These are phyloP conservation scores for Zenarchopterus dispar DNA, from an alignment of 2,797 vertebrate species.

Conservation along the genomic window DNA sequence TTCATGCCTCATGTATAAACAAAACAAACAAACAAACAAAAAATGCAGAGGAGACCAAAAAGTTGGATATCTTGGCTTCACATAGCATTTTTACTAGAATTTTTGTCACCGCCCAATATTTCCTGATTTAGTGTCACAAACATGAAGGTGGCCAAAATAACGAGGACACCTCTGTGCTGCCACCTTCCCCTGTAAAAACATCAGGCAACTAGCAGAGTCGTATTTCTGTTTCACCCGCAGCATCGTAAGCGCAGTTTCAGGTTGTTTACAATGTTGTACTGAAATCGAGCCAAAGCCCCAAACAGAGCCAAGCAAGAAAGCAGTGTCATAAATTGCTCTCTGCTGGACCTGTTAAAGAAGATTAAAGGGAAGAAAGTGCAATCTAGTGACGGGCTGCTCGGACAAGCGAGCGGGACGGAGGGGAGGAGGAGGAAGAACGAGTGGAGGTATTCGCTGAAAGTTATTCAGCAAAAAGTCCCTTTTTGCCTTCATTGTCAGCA, in stretches of 20 bases:
- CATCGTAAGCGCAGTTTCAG: slow-evolving; percentile 12
- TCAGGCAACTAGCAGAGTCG: slow-evolving; percentile 11
- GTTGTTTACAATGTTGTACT: slow-evolving; percentile 50
- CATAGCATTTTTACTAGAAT: too few relatives aligned
- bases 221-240: slow-evolving; percentile 18
- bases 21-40: too few relatives aligned
- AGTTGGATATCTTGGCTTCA: too few relatives aligned
- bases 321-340: slow-evolving; percentile 54
- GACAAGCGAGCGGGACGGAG: slow-evolving; percentile 34
- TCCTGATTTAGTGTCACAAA: slow-evolving; percentile 9
- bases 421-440: slow-evolving; percentile 11
- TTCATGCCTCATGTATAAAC: too few relatives aligned
- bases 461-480: slow-evolving; percentile 42
- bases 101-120: too few relatives aligned
- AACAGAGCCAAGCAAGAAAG: slow-evolving; percentile 48
- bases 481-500: slow-evolving; percentile 40
- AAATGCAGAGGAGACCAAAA: too few relatives aligned
- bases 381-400: slow-evolving; percentile 42
- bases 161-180: neutral
- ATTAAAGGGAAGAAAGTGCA: slow-evolving; percentile 55
- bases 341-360: slow-evolving; percentile 48
- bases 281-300: slow-evolving; percentile 35
- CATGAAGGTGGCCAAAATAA: slow-evolving; percentile 14
- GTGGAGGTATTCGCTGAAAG: slow-evolving; percentile 39
- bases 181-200: slow-evolving; percentile 1